phyloP scores from a whole-genome alignment of 2,113 vertebrate genomes.

The Amblyopsis rosae region DNA sequence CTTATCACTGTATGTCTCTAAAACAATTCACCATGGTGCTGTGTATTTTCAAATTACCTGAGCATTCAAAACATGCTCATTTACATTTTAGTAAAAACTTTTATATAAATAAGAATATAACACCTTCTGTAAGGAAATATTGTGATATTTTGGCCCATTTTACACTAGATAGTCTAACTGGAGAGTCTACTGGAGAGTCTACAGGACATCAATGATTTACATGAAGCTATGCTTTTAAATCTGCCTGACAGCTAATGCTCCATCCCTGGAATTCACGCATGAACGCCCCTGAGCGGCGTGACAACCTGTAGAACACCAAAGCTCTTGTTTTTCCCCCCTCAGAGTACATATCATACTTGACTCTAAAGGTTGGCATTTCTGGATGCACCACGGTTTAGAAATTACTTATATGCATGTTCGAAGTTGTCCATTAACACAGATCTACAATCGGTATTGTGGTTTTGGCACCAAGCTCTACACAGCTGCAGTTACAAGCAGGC shows the following conservation, averaged over 20 bases:
- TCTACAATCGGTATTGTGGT: neutral
- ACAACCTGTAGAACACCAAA: neutral
- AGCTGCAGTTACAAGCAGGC: no score
- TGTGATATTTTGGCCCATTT: neutral
- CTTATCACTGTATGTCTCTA: neutral
- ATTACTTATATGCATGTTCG: neutral
- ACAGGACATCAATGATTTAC: slow-evolving; percentile 58
- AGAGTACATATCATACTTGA: neutral
- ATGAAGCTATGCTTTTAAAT: slow-evolving; percentile 54
- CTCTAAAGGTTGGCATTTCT: neutral
- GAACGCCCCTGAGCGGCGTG: neutral
- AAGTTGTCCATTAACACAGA: neutral
- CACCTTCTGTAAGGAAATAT: neutral
- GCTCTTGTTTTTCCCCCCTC: no score
- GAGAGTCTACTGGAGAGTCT: slow-evolving; percentile 12
- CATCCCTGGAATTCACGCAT: slow-evolving; percentile 42
- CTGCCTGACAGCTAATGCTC: slow-evolving; percentile 32
- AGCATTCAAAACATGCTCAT: neutral
- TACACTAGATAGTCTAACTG: slow-evolving; percentile 1
- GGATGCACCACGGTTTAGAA: neutral
- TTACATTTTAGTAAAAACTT: neutral
- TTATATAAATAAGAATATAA: neutral
- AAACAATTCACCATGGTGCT: neutral
- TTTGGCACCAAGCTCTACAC: no score
- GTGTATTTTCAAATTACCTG: neutral